These are phyloP conservation scores for Phainopepla nitens DNA, from an alignment of 2,113 vertebrate species.

Conservation along the genomic window DNA sequence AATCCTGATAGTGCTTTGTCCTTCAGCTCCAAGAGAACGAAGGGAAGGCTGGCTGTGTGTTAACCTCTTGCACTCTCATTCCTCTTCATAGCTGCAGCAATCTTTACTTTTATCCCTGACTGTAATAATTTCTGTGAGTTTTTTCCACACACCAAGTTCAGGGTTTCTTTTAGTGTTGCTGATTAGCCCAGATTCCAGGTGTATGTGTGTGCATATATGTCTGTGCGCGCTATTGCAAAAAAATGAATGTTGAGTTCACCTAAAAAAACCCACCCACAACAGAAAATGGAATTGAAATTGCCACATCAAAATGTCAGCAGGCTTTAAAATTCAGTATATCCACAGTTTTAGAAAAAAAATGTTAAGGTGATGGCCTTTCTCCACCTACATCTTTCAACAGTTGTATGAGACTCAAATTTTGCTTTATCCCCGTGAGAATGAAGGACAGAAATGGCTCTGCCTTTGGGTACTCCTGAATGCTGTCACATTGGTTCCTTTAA, in stretches of 20 bases:
- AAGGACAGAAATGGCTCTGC: neutral
- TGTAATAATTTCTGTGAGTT: neutral
- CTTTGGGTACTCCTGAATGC: neutral
- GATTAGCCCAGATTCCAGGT: neutral
- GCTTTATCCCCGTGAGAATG: neutral
- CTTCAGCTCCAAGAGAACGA: neutral
- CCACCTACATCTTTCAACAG: neutral
- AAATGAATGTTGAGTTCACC: neutral
- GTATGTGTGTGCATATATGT: rapidly evolving
- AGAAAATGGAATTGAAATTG: neutral
- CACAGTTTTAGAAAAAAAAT: neutral
- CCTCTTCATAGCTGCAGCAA: neutral
- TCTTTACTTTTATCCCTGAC: neutral
- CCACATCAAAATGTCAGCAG: neutral
- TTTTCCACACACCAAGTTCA: neutral
- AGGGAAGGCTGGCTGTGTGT: neutral
- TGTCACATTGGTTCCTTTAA: neutral
- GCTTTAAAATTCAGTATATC: neutral
- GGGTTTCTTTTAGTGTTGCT: neutral
- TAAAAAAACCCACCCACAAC: neutral
- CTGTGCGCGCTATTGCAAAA: neutral
- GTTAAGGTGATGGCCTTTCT: neutral
- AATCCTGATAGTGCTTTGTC: neutral
- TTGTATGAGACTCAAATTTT: neutral
- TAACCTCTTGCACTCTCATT: neutral